These are phyloP conservation scores for Noctilio leporinus DNA, from an alignment of 2,113 vertebrate genomes.

Conservation along the genomic window DNA sequence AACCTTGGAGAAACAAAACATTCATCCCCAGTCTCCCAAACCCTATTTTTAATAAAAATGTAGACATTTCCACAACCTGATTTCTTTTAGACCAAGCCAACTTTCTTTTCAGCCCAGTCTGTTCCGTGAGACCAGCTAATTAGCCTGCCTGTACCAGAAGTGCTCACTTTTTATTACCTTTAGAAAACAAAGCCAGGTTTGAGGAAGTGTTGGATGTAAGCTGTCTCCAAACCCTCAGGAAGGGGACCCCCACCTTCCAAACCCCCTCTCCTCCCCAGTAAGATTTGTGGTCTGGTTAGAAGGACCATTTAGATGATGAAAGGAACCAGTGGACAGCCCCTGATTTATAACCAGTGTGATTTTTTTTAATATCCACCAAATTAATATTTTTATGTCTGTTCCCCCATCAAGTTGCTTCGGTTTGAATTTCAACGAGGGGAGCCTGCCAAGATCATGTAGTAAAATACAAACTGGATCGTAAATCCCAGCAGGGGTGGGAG, in stretches of 20 bases:
- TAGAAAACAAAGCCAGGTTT: constrained; percentile 74
- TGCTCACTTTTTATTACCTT: constrained; percentile 71
- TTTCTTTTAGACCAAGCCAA: constrained; percentile 52
- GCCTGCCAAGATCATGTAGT: constrained; percentile 67
- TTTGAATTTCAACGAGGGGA: constrained; percentile 67
- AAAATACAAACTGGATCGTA: constrained; percentile 66
- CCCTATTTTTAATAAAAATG: constrained; percentile 21
- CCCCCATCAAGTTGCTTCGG: constrained; percentile 67
- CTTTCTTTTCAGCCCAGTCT: constrained; percentile 48
- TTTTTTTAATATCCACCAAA: constrained; percentile 66
- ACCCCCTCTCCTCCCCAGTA: background rate
- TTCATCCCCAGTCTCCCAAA: background rate
- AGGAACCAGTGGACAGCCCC: constrained; percentile 58
- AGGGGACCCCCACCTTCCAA: constrained; percentile 58
- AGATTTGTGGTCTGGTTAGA: constrained; percentile 66
- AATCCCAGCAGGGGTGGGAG: constrained; percentile 61
- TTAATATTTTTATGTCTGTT: constrained; percentile 67
- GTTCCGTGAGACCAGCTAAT: constrained; percentile 62
- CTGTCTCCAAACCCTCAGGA: constrained; percentile 69
- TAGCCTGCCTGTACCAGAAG: constrained; percentile 61
- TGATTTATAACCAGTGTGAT: constrained; percentile 67
- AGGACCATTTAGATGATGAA: constrained; percentile 69
- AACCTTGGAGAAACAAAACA: background rate
- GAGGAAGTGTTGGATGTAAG: constrained; percentile 72
- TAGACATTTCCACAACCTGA: constrained; percentile 46